These are phyloP conservation scores for Enteromius paludinosus DNA, from an alignment of 2,797 vertebrate species.

Conservation along the genomic window DNA sequence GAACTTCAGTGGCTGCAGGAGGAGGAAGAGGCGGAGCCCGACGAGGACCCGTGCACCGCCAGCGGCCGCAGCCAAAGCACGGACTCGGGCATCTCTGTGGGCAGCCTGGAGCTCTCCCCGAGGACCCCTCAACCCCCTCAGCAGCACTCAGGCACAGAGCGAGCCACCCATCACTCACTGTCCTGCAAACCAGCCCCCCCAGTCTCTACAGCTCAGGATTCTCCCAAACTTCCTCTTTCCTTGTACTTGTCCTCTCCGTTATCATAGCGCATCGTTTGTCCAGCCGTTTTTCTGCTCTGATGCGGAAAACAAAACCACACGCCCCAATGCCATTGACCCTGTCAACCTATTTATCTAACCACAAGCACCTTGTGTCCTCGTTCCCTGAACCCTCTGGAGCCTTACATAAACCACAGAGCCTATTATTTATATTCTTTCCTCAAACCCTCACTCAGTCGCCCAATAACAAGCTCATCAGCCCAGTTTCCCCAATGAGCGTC, in stretches of 20 bases:
- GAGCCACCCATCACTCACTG: constrained; percentile 23
- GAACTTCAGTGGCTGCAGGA: constrained; percentile 64
- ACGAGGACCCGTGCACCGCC: constrained; percentile 52
- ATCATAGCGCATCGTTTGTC: constrained; percentile 21
- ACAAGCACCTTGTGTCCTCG: constrained; percentile 24
- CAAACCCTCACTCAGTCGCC: constrained; percentile 22
- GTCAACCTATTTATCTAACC: constrained; percentile 26
- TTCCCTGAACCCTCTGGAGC: constrained; percentile 19
- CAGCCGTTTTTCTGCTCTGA: constrained; percentile 10
- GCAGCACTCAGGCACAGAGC: constrained; percentile 49
- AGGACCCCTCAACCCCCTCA: constrained; percentile 55
- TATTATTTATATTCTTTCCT: constrained; percentile 32
- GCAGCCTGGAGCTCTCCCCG: constrained; percentile 66
- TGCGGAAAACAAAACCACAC: constrained; percentile 5
- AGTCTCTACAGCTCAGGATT: constrained; percentile 60
- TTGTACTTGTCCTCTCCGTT: constrained; percentile 15
- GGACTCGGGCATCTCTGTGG: constrained; percentile 66
- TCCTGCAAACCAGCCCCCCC: constrained; percentile 30
- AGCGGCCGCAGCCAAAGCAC: constrained; percentile 66
- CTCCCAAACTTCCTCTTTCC: constrained; percentile 29
- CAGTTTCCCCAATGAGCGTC: background rate
- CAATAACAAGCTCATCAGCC: constrained; percentile 7
- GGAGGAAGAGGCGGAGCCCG: constrained; percentile 46
- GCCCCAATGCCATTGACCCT: constrained; percentile 2
- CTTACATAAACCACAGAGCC: constrained; percentile 35